Evolutionary conservation across 2,113 vertebrate species (phyloP).

Genomic region (Epinephelus cyanopodus): DNA sequence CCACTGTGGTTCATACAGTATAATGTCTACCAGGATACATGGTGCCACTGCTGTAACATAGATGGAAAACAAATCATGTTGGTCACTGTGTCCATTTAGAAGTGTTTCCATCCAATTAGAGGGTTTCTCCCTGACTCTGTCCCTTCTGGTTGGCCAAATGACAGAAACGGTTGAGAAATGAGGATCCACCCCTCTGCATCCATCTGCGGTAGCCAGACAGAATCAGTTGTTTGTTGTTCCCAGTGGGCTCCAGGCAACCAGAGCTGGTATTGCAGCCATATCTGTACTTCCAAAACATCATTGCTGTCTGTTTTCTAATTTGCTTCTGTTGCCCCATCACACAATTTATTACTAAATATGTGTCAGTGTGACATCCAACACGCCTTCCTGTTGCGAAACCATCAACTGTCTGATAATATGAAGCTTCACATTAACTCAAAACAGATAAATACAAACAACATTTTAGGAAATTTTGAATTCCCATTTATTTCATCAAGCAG

Average conservation of each 20-base stretch:
- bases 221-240: conserved; percentile 50
- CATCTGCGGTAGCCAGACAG: conserved; percentile 41
- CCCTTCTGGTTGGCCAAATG: conserved; percentile 51
- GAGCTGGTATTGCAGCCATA: conserved; percentile 39
- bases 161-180: conserved; percentile 60
- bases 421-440: conserved; percentile 14
- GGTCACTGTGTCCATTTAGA: conserved; percentile 7
- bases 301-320: conserved; percentile 43
- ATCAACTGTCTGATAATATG: background rate
- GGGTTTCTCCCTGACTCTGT: conserved; percentile 29
- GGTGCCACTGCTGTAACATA: background rate
- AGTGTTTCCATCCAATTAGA: conserved; percentile 52
- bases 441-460: background rate
- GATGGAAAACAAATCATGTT: conserved; percentile 11
- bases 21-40: background rate
- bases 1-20: background rate
- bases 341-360: conserved; percentile 20
- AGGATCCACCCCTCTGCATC: conserved; percentile 47
- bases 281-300: conserved; percentile 34
- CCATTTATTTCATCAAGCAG: conserved; percentile 58
- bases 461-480: conserved; percentile 5
- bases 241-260: conserved; percentile 29
- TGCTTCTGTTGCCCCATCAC: conserved; percentile 19
- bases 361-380: conserved; percentile 18
- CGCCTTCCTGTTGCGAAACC: background rate